Evolutionary conservation across 1,140 invertebrate genomes (phyloP), one percentile per base, ranked within the genome.

Genomic region (Zophobas morio): DNA sequence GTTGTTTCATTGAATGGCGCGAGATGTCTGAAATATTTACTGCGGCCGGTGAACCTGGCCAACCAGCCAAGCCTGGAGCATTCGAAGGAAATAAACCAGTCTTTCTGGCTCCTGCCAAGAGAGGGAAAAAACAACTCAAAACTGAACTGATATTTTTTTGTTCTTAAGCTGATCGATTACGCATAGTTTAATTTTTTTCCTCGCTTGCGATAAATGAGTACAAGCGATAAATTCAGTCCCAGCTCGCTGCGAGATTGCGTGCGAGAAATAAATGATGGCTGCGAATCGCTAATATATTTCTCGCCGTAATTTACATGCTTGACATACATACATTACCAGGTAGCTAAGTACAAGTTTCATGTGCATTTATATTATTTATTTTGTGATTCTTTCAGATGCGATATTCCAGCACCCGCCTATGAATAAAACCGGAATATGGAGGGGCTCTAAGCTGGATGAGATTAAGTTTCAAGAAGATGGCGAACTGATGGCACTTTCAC

Each of bases 291-390:
- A 78, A 82, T 83, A 83, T 83, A 82, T 82, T 78, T 75, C 73
- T 70, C 70, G 78, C 60, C 76, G 80, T 82, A 81, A 78, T 82
- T 82, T 79, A 82, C 80, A 77, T 81, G 60, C 51, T 74, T 80
- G 79, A 76, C 72, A 76, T 76, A 80, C 78, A 81, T 82, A 79
- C 78, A 82, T 82, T 82, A 82, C 80, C 78, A 76, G 80, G 80
- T 82, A 82, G 81, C 81, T 78, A 80, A 78, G 54, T 78, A 81
- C 80, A 75, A 81, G 78, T 77, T 80, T 78, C 79, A 75, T 79
- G 76, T 80, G 80, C 71, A 71, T 81, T 79, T 76, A 78, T 78
- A 78, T 79, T 78, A 73, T 81, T 81, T 80, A 81, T 73, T 42
- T 49, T 8, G 39, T 6, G 39, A 73, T 54, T 54, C 4, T 73